These are phyloP conservation scores for Gortyna flavago DNA, from an alignment of 2,888 invertebrate species.

Conservation along the genomic window DNA sequence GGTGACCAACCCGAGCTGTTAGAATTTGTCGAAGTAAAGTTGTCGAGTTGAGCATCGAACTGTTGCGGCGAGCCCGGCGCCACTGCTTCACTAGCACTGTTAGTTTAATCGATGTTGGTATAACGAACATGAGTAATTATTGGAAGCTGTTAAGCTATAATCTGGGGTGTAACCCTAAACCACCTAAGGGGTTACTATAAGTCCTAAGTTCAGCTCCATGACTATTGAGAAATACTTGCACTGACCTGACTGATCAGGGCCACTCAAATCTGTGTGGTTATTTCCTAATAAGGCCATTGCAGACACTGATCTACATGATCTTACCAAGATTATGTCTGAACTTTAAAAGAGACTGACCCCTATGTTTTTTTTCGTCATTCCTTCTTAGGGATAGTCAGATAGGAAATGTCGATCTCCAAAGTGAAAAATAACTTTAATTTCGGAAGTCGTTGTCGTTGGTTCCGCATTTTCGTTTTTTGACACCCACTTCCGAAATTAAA, in stretches of 20 bases:
- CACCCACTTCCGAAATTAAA: too few relatives aligned
- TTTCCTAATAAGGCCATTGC: neutral
- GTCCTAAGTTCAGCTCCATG: neutral
- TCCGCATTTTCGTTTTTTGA: too few relatives aligned
- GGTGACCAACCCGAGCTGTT: conserved; percentile 24
- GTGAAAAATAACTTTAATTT: too few relatives aligned
- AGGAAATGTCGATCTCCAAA: neutral
- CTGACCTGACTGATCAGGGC: neutral
- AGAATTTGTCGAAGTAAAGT: conserved; percentile 39
- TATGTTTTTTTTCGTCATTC: neutral
- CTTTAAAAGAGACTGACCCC: neutral
- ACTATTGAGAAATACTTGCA: neutral
- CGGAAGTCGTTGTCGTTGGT: too few relatives aligned
- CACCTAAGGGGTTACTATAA: too few relatives aligned
- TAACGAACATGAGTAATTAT: neutral
- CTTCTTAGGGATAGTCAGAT: neutral
- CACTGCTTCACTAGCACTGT: neutral
- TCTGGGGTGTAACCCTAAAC: neutral
- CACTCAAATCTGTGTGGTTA: neutral
- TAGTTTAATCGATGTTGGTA: conserved; percentile 28
- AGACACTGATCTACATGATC: neutral
- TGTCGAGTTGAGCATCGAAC: conserved; percentile 19
- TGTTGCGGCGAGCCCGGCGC: conserved; percentile 28
- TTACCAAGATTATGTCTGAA: neutral
- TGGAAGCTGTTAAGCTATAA: neutral